Conservation (phyloP, 1,140 invertebrate genomes). For the Macrobrachium rosenbergii region DNA sequence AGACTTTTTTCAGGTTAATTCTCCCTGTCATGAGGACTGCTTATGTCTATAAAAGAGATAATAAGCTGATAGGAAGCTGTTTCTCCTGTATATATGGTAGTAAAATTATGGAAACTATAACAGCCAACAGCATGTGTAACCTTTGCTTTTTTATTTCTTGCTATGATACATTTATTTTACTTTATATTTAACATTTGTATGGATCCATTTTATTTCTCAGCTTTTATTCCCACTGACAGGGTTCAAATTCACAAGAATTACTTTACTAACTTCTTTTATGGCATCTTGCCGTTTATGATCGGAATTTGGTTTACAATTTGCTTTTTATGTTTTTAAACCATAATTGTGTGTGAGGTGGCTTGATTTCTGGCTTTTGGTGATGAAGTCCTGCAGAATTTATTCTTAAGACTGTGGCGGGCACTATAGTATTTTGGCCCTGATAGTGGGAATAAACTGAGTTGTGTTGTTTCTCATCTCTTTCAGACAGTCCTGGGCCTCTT, state of each 20-base stretch:
- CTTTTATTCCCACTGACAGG: constrained; percentile 64
- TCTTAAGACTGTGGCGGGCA: constrained; percentile 51
- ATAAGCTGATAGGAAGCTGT: background rate
- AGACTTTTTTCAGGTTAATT: background rate
- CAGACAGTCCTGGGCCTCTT: constrained; percentile 64
- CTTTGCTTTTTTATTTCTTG: constrained; percentile 57
- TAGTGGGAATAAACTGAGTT: constrained; percentile 65
- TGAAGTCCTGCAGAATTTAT: constrained; percentile 50
- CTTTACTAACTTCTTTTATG: constrained; percentile 50
- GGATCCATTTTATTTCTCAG: constrained; percentile 54
- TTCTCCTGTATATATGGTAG: constrained; percentile 35
- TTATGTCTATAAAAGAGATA: no score
- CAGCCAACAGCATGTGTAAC: constrained; percentile 59
- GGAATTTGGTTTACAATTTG: constrained; percentile 62
- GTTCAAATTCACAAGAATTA: constrained; percentile 55
- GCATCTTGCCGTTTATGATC: constrained; percentile 60
- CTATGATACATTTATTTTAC: constrained; percentile 54
- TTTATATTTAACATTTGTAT: constrained; percentile 60
- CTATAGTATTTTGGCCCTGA: constrained; percentile 55
- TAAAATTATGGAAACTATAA: background rate
- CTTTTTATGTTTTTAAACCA: constrained; percentile 47
- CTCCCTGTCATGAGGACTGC: no score
- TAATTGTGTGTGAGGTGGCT: constrained; percentile 60
- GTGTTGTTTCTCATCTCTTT: constrained; percentile 65
- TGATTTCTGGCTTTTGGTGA: constrained; percentile 60